Evolutionary conservation across 2,797 vertebrate genomes (phyloP), one percentile per base, ranked within the genome.

Genomic region (Megalops cyprinoides): DNA sequence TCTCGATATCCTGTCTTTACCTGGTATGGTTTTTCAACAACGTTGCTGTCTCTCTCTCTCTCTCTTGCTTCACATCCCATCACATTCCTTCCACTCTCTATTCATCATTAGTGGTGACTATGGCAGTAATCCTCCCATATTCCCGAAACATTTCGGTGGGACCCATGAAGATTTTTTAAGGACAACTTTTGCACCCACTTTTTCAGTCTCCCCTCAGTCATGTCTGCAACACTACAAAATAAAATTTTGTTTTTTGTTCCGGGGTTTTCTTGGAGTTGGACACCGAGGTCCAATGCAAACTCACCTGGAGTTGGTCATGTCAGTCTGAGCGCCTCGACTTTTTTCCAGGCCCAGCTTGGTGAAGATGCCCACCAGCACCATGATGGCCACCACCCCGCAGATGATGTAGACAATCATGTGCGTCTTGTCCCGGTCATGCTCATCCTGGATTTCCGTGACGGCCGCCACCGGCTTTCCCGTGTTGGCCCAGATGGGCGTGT

Each of bases 351-450:
- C 97, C 93, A 99, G 92, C 86, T 97, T 98, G 90, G 95, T 97
- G 90, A 97, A 98, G 91, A 99, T 98, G 86, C 97, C 98, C 73
- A 96, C 94, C 88, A 99, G 93, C 79, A 99, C 97, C 93, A 99
- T 97, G 87, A 99, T 92, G 84, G 98, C 98, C 79, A 97, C 98
- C 86, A 99, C 97, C 0, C 98, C 97, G 3, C 98, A 99, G 90
- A 99, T 98, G 86, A 98, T 97, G 92, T 98, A 98, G 82, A 99
- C 97, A 18, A 98, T 97, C 93, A 98, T 96, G 90, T 98, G 97
- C 48, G 97, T 98, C 87, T 95, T 96, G 91, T 99, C 97, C 0
- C 94, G 91, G 78, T 96, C 93, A 48, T 94, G 95, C 78, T 97
- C 94, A 20, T 92, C 92, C 1, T 93, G 91, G 81, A 93, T 87